A percentile compares a stretch with the other conserved stretches of the same genome.
phyloP scores from a whole-genome alignment of 2,113 vertebrate species.

The Phainopepla nitens region DNA sequence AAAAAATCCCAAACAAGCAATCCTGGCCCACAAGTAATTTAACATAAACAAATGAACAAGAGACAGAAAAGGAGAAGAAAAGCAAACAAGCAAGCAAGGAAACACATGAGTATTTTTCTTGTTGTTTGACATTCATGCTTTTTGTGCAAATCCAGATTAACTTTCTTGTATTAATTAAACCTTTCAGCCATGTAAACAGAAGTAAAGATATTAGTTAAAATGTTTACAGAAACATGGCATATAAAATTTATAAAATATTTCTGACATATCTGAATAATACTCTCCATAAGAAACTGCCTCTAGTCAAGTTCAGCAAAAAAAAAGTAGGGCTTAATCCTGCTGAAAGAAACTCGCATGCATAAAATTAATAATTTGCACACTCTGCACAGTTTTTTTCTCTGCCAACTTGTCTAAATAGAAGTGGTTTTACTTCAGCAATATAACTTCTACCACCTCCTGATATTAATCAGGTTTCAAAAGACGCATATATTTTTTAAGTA shows the following conservation, averaged over 20 bases:
- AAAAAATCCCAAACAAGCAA: neutral
- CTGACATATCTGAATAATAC: neutral
- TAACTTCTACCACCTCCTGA: neutral
- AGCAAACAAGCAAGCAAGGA: neutral
- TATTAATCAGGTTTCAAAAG: neutral
- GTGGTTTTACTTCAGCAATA: neutral
- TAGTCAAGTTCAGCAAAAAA: neutral
- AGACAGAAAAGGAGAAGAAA: neutral
- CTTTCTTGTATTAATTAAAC: slow-evolving; percentile 1
- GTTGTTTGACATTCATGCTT: neutral
- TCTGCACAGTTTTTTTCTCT: neutral
- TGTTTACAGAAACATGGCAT: neutral
- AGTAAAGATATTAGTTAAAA: neutral
- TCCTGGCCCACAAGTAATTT: neutral
- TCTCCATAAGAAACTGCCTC: neutral
- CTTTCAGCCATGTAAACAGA: neutral
- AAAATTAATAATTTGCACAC: neutral
- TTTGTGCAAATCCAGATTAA: slow-evolving; percentile 22
- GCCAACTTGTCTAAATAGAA: neutral
- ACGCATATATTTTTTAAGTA: neutral
- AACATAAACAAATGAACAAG: neutral
- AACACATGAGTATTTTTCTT: neutral
- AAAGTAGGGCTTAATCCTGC: neutral
- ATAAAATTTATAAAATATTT: neutral
- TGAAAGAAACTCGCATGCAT: neutral